Base-by-base conservation (phyloP, 2,113 vertebrate species). In the Hemichromis elongatus region DNA sequence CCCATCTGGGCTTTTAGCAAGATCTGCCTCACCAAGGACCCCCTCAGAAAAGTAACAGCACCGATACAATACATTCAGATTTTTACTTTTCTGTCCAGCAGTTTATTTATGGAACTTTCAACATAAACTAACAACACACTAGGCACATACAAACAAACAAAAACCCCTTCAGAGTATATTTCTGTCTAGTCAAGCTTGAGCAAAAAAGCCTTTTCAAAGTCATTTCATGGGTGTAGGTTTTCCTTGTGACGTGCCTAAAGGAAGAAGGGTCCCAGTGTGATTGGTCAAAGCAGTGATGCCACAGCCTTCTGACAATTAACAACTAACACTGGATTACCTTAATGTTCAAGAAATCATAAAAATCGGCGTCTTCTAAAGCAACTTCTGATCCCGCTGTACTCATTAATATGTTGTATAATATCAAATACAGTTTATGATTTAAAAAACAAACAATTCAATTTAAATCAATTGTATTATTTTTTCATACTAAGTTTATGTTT, bases 41-140 rank as follows among this genome's bases (percentile, higher is more conserved):
- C 66, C 59, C 24, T 93, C n/a, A 86, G 21, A 57, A 35, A 95
- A 79, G 94, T 94, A 54, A 61, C 78, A 24, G 33, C 37, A 81
- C 28, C 9, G 33, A 21, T 16, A 61, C 37, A 47, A 21, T 16
- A 53, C 52, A 16, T 70, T 45, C 57, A 35, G 57, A 35, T 16
- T 11, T 61, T 40, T 40, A 10, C 2, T 40, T 9, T 61, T 61
- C 30, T 61, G 35, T 35, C 30, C 30, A 35, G 28, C 30, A 0
- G n/a, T 61, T n/a, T 61, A 61, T 61, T 61, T 7, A 35, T 35
- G 16, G 35, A 35, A 61, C 14, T 57, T 57, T 57, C 26, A 57
- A 57, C 56, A 57, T 57, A 57, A 30, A 57, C n/a, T n/a, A n/a
- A n/a, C 56, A 24, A 54, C 19, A 11, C 11, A 54, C n/a, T 16